Evolutionary conservation across 1,140 invertebrate species (phyloP), one percentile per base, ranked within the genome.

Genomic region (Meloidogyne exigua): DNA sequence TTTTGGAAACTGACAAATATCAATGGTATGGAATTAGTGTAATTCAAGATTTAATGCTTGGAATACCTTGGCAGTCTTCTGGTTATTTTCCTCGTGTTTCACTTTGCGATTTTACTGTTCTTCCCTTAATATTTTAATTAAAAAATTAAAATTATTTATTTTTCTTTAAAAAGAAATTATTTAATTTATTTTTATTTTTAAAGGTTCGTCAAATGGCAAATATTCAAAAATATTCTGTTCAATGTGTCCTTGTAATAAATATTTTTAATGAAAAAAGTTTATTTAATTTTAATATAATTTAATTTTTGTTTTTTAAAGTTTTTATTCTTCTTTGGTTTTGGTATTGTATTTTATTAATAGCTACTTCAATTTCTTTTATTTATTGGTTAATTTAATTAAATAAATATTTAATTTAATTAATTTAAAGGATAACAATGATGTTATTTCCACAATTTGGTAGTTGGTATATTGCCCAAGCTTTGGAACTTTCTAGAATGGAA

Each of bases 251-350:
- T 15, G 79, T 80, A 23, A 90, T 90, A 66, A 90, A 90, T 80
- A 85, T 90, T 62, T 90, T 90, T 80, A 90, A 89, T 79, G 90
- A 90, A 81, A 90, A 90, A 80, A 87, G 86, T 78, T 25, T 13
- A 44, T 64, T 36, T 87, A 83, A 70, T 79, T 80, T 26, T 36
- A 89, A 70, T 72, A 89, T 77, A 84, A 63, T 79, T 84, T 68
- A 21, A n/a, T 15, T 21, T 13, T 32, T 28, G 7, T n/a, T n/a
- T n/a, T 36, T 21, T 90, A 23, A 80, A 44, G 89, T 90, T n/a
- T 90, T 90, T 82, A 89, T 90, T 69, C 88, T 90, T 67, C 79
- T 90, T 21, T 90, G 89, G 89, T 90, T 90, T 82, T 90, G 90
- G 90, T 88, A 88, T 65, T 86, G 88, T 9, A 87, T 89, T 73